Conservation (phyloP, 2,113 vertebrate genomes). For the Ceuthmochares aereus region DNA sequence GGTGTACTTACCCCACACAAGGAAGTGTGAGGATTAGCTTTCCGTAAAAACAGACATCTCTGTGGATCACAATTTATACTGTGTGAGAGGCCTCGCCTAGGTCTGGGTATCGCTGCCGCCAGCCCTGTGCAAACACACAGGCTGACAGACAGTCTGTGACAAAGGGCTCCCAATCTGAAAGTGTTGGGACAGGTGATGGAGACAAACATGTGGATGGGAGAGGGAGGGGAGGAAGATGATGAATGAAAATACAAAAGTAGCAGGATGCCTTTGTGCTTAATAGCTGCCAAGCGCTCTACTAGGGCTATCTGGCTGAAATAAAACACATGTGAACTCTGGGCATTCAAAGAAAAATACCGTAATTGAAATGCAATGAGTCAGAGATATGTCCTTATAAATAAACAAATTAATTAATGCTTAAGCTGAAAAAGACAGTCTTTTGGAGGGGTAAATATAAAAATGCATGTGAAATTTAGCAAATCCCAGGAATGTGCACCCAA, state of each 20-base stretch:
- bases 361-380: background rate
- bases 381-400: background rate
- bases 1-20: background rate
- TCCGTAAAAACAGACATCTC: background rate
- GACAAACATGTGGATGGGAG: background rate
- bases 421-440: background rate
- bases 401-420: no score
- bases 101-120: background rate
- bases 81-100: background rate
- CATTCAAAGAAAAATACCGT: background rate
- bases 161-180: background rate
- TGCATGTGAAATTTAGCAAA: background rate
- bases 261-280: background rate
- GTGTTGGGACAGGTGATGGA: background rate
- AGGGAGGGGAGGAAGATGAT: background rate
- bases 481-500: background rate
- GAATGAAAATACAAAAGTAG: background rate
- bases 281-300: background rate
- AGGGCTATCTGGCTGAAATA: background rate
- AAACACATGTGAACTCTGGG: background rate
- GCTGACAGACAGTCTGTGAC: background rate
- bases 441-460: rapidly evolving
- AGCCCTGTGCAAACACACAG: background rate
- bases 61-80: background rate
- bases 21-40: background rate